Percentiles rank a stretch among this genome's conserved stretches.
These are phyloP conservation scores for Semotilus atromaculatus DNA, from an alignment of 2,797 vertebrate genomes.

Conservation along the genomic window DNA sequence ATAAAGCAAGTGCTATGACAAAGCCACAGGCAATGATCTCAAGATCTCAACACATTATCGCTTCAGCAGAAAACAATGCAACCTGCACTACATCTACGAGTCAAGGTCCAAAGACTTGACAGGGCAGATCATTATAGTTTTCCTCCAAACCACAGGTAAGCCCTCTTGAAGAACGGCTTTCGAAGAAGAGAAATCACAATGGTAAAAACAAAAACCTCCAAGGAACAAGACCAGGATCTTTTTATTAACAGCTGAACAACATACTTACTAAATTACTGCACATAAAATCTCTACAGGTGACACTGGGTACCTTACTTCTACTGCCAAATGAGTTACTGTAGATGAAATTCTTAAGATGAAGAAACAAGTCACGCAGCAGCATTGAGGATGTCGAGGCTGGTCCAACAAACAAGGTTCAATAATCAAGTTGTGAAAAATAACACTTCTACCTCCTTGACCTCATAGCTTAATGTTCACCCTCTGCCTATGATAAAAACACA, in stretches of 20 bases:
- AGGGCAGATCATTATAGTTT: conserved; percentile 24
- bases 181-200: neutral
- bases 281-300: neutral
- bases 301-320: too few species aligned
- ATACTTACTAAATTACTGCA: conserved; percentile 1
- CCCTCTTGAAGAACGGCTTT: neutral
- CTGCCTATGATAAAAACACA: neutral
- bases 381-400: neutral
- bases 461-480: conserved; percentile 2
- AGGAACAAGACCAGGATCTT: neutral
- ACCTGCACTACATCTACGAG: conserved; percentile 3
- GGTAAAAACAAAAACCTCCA: conserved; percentile 14
- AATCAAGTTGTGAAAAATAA: conserved; percentile 16
- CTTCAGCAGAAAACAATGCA: conserved; percentile 1
- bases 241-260: neutral
- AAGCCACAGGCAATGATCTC: conserved; percentile 20
- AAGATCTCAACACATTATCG: conserved; percentile 24
- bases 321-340: neutral
- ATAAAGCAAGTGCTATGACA: neutral
- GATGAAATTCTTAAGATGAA: neutral
- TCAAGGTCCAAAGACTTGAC: conserved; percentile 7
- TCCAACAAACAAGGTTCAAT: neutral
- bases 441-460: neutral
- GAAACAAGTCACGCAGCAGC: neutral
- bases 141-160: neutral